These are phyloP conservation scores for Copsychus sechellarum DNA, from an alignment of 2,113 vertebrate species.

Conservation along the genomic window DNA sequence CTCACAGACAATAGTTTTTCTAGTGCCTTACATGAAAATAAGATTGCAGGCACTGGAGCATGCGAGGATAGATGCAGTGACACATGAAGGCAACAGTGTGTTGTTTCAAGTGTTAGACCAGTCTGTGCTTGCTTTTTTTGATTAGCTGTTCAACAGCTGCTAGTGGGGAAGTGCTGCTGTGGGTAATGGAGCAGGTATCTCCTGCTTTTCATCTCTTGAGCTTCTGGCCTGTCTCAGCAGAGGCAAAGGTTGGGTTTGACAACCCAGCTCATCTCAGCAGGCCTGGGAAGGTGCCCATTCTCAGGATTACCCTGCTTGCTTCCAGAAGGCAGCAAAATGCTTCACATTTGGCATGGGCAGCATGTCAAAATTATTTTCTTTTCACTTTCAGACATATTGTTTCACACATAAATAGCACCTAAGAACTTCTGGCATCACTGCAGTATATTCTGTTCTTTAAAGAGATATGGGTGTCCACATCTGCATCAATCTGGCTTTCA, in stretches of 20 bases:
- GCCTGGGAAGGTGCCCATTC: background rate
- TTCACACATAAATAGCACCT: background rate
- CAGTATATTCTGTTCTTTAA: background rate
- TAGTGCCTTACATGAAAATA: background rate
- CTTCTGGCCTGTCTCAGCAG: background rate
- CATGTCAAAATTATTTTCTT: background rate
- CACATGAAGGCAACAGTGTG: background rate
- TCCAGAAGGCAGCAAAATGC: background rate
- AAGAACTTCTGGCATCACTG: background rate
- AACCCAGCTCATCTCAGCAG: background rate
- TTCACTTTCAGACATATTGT: background rate
- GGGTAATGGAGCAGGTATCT: background rate
- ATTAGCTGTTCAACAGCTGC: background rate
- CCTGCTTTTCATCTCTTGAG: background rate
- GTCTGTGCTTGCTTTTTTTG: background rate
- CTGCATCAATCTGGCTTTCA: background rate
- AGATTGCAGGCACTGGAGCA: background rate
- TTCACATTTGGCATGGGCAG: background rate
- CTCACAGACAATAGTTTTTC: background rate
- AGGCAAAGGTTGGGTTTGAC: background rate
- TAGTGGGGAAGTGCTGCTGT: background rate
- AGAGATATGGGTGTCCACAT: accelerated
- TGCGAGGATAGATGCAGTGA: background rate
- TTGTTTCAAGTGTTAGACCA: background rate
- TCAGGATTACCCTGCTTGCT: background rate